A percentile compares a stretch with the other conserved stretches of the same genome.
phyloP scores from a whole-genome alignment of 2,797 vertebrate species.

The Acanthopagrus latus region DNA sequence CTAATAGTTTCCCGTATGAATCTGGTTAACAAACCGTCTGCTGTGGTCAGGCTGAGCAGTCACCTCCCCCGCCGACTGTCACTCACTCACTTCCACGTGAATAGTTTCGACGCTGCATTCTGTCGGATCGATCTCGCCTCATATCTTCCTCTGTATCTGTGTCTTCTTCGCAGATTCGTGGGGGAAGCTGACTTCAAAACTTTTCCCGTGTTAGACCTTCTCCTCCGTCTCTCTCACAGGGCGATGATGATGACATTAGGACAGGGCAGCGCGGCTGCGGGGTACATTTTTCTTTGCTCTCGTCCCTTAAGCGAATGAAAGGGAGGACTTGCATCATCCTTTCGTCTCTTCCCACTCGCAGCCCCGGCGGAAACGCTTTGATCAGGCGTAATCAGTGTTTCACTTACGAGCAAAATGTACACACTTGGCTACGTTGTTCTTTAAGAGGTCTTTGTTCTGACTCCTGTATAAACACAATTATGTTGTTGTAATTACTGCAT shows the following conservation, averaged over 20 bases:
- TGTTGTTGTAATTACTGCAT: constrained; percentile 61
- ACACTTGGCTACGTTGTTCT: constrained; percentile 42
- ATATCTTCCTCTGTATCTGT: background rate
- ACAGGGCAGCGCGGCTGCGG: constrained; percentile 12
- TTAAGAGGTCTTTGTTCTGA: constrained; percentile 70
- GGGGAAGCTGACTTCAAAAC: background rate
- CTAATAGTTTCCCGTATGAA: too few relatives aligned
- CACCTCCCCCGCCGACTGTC: too few relatives aligned
- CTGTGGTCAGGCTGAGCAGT: too few relatives aligned
- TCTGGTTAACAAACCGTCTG: too few relatives aligned
- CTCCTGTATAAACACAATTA: constrained; percentile 61
- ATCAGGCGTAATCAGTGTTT: constrained; percentile 65
- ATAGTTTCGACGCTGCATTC: background rate
- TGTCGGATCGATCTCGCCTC: background rate
- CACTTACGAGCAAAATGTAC: constrained; percentile 44
- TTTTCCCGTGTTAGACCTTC: background rate
- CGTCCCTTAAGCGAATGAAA: constrained; percentile 59
- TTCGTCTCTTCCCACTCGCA: constrained; percentile 50
- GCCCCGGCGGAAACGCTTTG: constrained; percentile 66
- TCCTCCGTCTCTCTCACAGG: background rate
- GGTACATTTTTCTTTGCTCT: constrained; percentile 35
- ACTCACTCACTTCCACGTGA: too few relatives aligned
- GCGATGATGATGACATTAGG: constrained; percentile 46
- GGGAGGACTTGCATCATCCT: constrained; percentile 60
- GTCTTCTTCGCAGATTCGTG: background rate